Evolutionary conservation across 2,888 invertebrate species (phyloP).

Genomic region (Parascotia fuliginaria): DNA sequence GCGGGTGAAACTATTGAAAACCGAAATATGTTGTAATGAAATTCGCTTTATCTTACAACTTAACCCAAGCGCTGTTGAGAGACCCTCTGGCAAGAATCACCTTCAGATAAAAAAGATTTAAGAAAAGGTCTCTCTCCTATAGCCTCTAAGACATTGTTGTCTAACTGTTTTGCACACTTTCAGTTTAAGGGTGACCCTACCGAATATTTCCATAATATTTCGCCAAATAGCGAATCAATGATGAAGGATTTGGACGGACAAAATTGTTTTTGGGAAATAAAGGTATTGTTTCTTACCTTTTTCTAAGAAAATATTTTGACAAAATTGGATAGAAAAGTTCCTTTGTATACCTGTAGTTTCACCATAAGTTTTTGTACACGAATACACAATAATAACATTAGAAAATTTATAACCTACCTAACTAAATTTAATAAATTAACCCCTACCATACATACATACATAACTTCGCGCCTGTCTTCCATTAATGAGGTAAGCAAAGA

Average conservation of each 20-base stretch:
- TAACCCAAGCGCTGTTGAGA: constrained; percentile 9
- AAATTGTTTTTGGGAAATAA: constrained; percentile 30
- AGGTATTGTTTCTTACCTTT: constrained; percentile 3
- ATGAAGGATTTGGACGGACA: constrained; percentile 24
- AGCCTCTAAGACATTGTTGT: constrained; percentile 43
- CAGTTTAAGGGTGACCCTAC: constrained; percentile 22
- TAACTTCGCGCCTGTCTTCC: too few relatives aligned
- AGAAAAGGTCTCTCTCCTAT: constrained; percentile 36
- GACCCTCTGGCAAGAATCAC: constrained; percentile 48
- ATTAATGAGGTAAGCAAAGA: too few relatives aligned
- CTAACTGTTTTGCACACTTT: constrained; percentile 44
- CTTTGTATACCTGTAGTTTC: too few relatives aligned
- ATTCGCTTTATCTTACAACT: constrained; percentile 20
- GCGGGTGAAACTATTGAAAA: too few relatives aligned
- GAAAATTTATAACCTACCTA: too few relatives aligned
- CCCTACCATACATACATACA: too few relatives aligned
- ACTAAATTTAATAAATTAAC: too few relatives aligned
- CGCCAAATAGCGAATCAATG: constrained; percentile 32
- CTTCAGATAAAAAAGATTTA: constrained; percentile 48
- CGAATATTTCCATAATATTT: constrained; percentile 48
- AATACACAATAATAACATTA: too few relatives aligned
- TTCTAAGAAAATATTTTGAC: neutral
- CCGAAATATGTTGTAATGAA: too few relatives aligned
- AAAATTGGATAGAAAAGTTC: neutral
- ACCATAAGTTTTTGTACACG: too few relatives aligned